phyloP scores from a whole-genome alignment of 2,888 invertebrate species.

The Resseliella maxima region DNA sequence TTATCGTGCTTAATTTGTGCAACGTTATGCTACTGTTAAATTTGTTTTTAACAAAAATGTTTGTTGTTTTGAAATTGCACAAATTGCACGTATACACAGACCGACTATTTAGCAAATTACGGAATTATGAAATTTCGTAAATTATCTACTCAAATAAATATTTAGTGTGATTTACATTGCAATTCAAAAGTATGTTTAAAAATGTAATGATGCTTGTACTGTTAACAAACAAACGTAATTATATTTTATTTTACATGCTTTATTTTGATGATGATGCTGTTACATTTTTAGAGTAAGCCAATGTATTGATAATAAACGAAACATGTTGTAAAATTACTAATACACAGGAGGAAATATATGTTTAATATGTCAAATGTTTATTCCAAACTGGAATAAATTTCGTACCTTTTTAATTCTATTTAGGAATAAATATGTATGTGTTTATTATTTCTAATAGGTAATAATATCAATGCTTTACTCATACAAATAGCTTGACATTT shows the following conservation, averaged over 20 bases:
- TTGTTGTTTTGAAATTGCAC: not conserved
- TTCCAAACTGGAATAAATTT: too few relatives aligned
- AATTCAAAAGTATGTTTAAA: not conserved
- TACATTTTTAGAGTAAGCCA: too few relatives aligned
- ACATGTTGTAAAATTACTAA: not conserved
- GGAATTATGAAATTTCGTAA: not conserved
- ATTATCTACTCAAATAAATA: conserved; percentile 6
- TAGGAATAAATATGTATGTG: too few relatives aligned
- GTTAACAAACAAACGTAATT: not conserved
- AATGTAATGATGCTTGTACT: not conserved
- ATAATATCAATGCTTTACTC: too few relatives aligned
- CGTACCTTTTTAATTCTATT: too few relatives aligned
- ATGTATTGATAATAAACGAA: not conserved
- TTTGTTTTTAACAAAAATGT: not conserved
- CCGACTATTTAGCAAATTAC: too few relatives aligned
- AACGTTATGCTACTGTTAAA: not conserved
- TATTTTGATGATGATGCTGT: too few relatives aligned
- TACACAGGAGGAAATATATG: too few relatives aligned
- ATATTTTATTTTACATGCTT: too few relatives aligned
- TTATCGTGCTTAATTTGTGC: conserved; percentile 1
- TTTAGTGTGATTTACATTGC: conserved; percentile 9
- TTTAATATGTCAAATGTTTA: too few relatives aligned
- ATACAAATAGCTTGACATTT: too few relatives aligned
- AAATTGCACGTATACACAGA: not conserved
- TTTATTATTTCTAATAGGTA: too few relatives aligned